Base-by-base conservation (phyloP, 1,140 invertebrate species). In the Glossosoma conforme region DNA sequence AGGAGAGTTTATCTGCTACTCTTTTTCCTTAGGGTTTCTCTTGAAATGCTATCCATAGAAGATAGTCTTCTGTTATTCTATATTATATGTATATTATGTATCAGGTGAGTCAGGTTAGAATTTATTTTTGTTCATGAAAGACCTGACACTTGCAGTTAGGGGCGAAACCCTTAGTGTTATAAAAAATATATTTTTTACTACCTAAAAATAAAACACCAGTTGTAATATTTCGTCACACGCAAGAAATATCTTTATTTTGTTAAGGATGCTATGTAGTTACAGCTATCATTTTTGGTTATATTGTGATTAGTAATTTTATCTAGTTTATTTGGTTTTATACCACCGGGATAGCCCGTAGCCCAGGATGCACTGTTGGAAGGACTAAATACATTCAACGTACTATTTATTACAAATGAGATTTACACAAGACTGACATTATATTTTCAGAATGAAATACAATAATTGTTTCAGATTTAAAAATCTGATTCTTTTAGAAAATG, bases 251-350 rank as follows among this genome's bases (percentile, higher is more conserved):
- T 54, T 58, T 54, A 52, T 50, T 43, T 57, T 57, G 44, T 49
- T 50, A 49, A 51, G 56, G 43, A 50, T 51, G 56, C 56, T 58
- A 58, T 54, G 52, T 40, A 58, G 55, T 47, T 58, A 58, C 56
- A 58, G 55, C 55, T 58, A 58, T 58, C 45, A 54, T 52, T 52
- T 56, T 58, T 58, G 56, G 56, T 58, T 58, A 58, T 54, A 54
- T 48, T 33, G 56, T 58, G 56, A 58, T 58, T 58, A 58, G 56
- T 58, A 58, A 46, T 28, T 52, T 58, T 45, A 49, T 54, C 56
- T 58, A 58, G 51, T 48, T 58, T 54, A 54, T 58, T 58, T 58
- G 56, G 56, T 58, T 54, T 57, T 52, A 30, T 53, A 42, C 25
- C 37, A 35, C 38, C 19, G 19, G 36, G 38, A 28, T 35, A 40